Evolutionary conservation across 2,797 vertebrate species (phyloP).

Genomic region (Leptodactylus fallax): DNA sequence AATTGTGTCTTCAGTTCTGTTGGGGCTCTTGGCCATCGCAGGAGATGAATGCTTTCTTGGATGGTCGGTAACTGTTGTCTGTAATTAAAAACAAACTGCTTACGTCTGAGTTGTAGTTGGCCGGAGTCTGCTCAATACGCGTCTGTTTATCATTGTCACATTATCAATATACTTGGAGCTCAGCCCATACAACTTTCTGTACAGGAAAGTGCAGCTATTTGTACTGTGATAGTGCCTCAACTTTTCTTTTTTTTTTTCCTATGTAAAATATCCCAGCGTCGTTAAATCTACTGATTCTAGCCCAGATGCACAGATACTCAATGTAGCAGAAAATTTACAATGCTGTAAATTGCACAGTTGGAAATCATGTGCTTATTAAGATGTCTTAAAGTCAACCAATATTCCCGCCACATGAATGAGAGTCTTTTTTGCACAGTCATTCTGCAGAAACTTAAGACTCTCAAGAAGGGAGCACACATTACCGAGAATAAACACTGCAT

Average conservation of each 20-base stretch:
- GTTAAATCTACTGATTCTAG: not conserved
- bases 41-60: conserved; percentile 29
- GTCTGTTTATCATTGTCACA: conserved; percentile 42
- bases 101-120: conserved; percentile 46
- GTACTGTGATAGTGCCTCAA: not conserved
- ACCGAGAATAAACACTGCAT: not conserved
- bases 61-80: not conserved
- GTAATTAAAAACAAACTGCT: conserved; percentile 48
- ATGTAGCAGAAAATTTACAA: conserved; percentile 27
- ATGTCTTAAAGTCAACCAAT: conserved; percentile 19
- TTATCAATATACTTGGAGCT: conserved; percentile 27
- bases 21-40: not conserved
- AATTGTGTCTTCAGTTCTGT: conserved; percentile 23
- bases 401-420: not conserved
- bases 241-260: not conserved
- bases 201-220: conserved; percentile 3
- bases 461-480: not conserved
- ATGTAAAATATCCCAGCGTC: not conserved
- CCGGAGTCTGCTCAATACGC: conserved; percentile 10
- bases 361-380: conserved; percentile 23
- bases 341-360: conserved; percentile 13
- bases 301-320: conserved; percentile 7
- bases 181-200: conserved; percentile 6
- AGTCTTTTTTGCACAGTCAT: not conserved
- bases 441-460: not conserved